Evolutionary conservation across 2,888 invertebrate genomes (phyloP).

Genomic region (Tyria jacobaeae): DNA sequence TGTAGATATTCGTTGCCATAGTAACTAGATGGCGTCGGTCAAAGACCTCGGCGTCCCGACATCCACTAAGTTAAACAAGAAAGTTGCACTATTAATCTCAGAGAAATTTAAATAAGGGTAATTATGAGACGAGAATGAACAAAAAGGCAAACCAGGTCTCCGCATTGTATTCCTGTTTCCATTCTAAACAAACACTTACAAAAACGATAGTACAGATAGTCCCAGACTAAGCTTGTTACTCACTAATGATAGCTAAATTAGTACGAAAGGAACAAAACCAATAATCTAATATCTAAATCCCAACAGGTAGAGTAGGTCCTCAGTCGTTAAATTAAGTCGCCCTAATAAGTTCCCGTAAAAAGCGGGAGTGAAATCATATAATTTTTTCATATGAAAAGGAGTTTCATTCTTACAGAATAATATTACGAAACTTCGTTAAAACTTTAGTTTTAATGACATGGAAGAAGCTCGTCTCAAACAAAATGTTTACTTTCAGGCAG

Average conservation of each 20-base stretch:
- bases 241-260: too few relatives aligned
- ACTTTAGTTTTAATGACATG: constrained; percentile 7
- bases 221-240: not conserved
- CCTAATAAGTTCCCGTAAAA: constrained; percentile 26
- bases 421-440: constrained; percentile 12
- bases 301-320: constrained; percentile 1
- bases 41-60: constrained; percentile 80
- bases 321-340: constrained; percentile 37
- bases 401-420: constrained; percentile 14
- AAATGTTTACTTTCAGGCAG: constrained; percentile 44
- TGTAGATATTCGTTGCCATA: constrained; percentile 75
- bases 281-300: constrained; percentile 19
- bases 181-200: constrained; percentile 4
- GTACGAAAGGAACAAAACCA: not conserved
- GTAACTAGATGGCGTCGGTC: constrained; percentile 78
- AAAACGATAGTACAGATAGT: not conserved
- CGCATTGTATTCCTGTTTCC: constrained; percentile 1
- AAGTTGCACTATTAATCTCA: constrained; percentile 71
- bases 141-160: not conserved
- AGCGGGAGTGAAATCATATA: constrained; percentile 24
- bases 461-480: constrained; percentile 43
- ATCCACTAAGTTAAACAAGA: constrained; percentile 74
- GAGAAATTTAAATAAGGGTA: constrained; percentile 67
- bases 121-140: constrained; percentile 15
- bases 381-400: constrained; percentile 18